These are phyloP conservation scores for Heliconius aoede DNA, from an alignment of 2,888 invertebrate species.

Conservation along the genomic window DNA sequence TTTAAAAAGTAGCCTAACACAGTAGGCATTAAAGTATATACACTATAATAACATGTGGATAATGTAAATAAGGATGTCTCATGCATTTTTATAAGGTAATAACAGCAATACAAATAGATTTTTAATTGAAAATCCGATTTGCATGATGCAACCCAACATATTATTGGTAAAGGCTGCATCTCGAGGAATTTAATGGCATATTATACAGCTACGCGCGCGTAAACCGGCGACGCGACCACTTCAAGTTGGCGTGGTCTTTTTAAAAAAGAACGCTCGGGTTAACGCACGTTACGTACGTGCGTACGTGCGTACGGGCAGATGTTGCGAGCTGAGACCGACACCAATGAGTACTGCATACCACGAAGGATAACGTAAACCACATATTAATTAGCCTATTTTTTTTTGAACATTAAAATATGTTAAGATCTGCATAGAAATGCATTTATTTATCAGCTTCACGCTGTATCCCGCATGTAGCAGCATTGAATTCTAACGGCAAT, in stretches of 20 bases:
- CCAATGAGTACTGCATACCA: neutral
- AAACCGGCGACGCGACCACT: slow-evolving; percentile 43
- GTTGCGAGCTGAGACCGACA: slow-evolving; percentile 13
- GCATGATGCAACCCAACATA: slow-evolving; percentile 40
- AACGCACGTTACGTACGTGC: slow-evolving; percentile 36
- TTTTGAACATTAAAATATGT: neutral
- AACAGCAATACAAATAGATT: slow-evolving; percentile 22
- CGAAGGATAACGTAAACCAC: neutral
- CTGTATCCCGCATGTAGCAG: too few relatives aligned
- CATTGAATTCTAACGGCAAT: too few relatives aligned
- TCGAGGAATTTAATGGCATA: slow-evolving; percentile 33
- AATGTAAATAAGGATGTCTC: slow-evolving; percentile 18
- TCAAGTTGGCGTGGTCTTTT: slow-evolving; percentile 38
- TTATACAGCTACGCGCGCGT: slow-evolving; percentile 33
- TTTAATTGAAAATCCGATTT: slow-evolving; percentile 31
- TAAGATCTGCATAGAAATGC: neutral
- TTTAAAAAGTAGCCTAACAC: neutral
- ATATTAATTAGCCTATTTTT: neutral
- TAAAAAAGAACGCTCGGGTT: slow-evolving; percentile 34
- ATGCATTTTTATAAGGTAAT: slow-evolving; percentile 14
- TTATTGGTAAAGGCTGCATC: slow-evolving; percentile 37
- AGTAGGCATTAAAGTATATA: too few relatives aligned
- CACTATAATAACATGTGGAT: neutral
- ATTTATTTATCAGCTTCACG: too few relatives aligned
- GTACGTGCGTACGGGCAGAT: slow-evolving; percentile 31